phyloP scores from a whole-genome alignment of 1,140 invertebrate genomes.

The Potamilus streckersoni region DNA sequence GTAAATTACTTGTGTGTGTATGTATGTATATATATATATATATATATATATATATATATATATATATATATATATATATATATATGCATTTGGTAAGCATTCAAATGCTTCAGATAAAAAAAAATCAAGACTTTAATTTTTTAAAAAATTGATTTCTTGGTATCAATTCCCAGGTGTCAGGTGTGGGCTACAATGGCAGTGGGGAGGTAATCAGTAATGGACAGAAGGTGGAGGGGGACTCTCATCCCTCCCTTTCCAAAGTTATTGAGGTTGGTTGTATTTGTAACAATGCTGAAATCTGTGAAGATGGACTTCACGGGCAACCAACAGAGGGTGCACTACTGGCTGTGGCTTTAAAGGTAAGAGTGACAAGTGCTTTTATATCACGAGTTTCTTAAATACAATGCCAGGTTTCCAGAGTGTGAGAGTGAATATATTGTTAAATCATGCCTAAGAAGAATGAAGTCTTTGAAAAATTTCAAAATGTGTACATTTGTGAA shows the following conservation, averaged over 20 bases:
- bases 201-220: slow-evolving; percentile 86
- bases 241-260: slow-evolving; percentile 58
- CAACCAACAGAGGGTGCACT: slow-evolving; percentile 98
- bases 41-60: too few species aligned
- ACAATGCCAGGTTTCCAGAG: background rate
- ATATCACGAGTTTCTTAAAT: too few species aligned
- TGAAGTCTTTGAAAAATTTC: background rate
- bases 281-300: slow-evolving; percentile 96
- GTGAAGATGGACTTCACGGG: slow-evolving; percentile 84
- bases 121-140: too few species aligned
- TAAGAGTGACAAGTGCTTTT: slow-evolving; percentile 42
- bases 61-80: too few species aligned
- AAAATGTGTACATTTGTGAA: too few species aligned
- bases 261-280: slow-evolving; percentile 81
- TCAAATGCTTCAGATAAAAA: too few species aligned
- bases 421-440: background rate
- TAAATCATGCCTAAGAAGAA: background rate
- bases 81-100: too few species aligned
- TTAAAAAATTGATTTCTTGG: background rate
- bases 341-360: slow-evolving; percentile 90
- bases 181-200: slow-evolving; percentile 90
- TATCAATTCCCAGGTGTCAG: slow-evolving; percentile 73
- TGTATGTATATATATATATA: too few species aligned
- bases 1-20: too few species aligned
- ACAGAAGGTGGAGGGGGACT: slow-evolving; percentile 68